These are phyloP conservation scores for Pipistrellus pipistrellus DNA, from an alignment of 2,797 vertebrate genomes.

Conservation along the genomic window DNA sequence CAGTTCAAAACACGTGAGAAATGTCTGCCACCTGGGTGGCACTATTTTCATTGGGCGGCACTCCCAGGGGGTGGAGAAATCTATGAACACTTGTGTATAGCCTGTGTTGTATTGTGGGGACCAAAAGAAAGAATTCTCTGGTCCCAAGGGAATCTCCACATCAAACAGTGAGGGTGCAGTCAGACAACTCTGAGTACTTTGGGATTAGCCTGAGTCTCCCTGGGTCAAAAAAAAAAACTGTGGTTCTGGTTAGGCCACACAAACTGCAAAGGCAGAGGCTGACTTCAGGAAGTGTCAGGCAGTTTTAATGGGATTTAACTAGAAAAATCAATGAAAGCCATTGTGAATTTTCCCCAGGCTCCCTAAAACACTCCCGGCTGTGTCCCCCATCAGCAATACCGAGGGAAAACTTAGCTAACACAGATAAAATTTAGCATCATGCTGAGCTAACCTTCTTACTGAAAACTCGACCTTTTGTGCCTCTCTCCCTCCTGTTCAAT, in stretches of 20 bases:
- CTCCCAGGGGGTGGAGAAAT: conserved; percentile 9
- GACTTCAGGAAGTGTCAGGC: background rate
- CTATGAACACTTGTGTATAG: background rate
- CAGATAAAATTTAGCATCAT: background rate
- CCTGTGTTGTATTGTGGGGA: background rate
- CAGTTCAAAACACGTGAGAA: background rate
- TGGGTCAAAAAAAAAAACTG: background rate
- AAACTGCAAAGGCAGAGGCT: background rate
- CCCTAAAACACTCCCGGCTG: background rate
- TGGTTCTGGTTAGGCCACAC: background rate
- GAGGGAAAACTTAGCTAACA: background rate
- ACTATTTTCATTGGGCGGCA: background rate
- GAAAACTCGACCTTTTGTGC: background rate
- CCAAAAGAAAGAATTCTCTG: background rate
- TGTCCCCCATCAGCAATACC: background rate
- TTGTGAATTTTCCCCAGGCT: background rate
- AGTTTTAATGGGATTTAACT: background rate
- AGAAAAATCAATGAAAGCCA: background rate
- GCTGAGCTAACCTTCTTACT: background rate
- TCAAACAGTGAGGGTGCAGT: background rate
- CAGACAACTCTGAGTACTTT: background rate
- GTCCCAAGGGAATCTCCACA: background rate
- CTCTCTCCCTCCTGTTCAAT: background rate
- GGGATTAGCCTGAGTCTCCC: background rate
- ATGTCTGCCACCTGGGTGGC: background rate